phyloP scores from a whole-genome alignment of 2,113 vertebrate species.

The Thryonomys swinderianus region DNA sequence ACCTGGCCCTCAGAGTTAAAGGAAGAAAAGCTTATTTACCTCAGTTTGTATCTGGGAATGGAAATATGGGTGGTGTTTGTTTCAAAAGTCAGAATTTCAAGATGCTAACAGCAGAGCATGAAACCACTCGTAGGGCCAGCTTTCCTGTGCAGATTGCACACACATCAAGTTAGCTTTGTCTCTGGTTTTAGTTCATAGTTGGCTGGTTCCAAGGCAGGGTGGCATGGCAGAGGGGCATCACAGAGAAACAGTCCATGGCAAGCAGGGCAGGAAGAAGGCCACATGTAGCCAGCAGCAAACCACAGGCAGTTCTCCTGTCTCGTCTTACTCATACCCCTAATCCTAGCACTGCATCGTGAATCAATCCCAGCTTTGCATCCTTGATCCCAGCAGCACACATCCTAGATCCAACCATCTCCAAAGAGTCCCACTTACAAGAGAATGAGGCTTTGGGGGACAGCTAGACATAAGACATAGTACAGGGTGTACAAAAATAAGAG shows the following conservation, averaged over 20 bases:
- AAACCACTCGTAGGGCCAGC: not conserved
- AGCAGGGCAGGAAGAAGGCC: not conserved
- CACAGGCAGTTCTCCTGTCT: not conserved
- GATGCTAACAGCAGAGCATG: not conserved
- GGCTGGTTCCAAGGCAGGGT: not conserved
- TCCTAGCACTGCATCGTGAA: not conserved
- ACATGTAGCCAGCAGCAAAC: not conserved
- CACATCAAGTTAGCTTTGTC: not conserved
- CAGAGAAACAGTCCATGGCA: not conserved
- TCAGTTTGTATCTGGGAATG: too few relatives aligned
- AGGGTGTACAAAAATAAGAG: not conserved
- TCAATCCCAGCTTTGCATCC: too few relatives aligned
- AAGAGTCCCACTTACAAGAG: not conserved
- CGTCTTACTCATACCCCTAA: not conserved
- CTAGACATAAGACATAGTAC: not conserved
- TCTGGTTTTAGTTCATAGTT: not conserved
- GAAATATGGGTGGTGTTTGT: not conserved
- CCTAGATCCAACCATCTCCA: not conserved
- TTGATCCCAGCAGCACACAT: not conserved
- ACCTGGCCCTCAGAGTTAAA: not conserved
- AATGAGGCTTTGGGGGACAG: not conserved
- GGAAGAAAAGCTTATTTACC: not conserved
- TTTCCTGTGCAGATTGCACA: accelerated
- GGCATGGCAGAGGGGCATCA: not conserved
- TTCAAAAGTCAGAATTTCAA: not conserved